Conservation (phyloP, 2,797 vertebrate genomes). For the Acrossocheilus wenchowensis region DNA sequence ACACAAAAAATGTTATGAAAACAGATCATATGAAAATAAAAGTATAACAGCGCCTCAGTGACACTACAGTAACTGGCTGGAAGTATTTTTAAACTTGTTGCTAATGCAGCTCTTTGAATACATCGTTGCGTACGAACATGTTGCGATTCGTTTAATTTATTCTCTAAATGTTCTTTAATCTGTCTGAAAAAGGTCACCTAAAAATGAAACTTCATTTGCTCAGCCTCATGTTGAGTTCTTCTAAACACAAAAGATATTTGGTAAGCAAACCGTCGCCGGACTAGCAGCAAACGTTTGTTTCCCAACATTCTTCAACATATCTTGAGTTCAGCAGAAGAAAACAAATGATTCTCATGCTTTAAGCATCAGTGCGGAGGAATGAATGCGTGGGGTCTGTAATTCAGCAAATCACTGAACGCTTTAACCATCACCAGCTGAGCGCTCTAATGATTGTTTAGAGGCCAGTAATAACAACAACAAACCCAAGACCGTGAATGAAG, state of each 20-base stretch:
- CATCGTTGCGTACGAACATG: not conserved
- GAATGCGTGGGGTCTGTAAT: constrained; percentile 71
- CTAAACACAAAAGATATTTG: not conserved
- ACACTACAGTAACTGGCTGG: too few species aligned
- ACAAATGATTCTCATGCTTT: not conserved
- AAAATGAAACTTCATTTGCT: not conserved
- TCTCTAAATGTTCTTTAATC: not conserved
- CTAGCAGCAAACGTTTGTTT: not conserved
- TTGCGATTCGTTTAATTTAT: not conserved
- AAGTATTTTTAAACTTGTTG: too few species aligned
- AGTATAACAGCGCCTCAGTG: too few species aligned
- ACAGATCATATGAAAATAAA: too few species aligned
- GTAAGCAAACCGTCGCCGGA: not conserved
- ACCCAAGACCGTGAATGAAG: constrained; percentile 47
- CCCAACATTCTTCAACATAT: not conserved
- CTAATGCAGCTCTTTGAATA: too few species aligned
- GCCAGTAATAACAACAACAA: constrained; percentile 59
- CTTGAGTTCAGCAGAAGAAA: not conserved
- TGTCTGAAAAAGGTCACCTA: not conserved
- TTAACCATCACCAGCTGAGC: constrained; percentile 59
- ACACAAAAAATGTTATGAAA: too few species aligned
- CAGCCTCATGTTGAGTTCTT: too few species aligned
- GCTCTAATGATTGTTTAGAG: constrained; percentile 76
- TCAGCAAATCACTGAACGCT: constrained; percentile 14
- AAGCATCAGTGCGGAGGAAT: constrained; percentile 50